Base-by-base conservation (phyloP, 1,140 invertebrate genomes). In the Ips nitidus region DNA sequence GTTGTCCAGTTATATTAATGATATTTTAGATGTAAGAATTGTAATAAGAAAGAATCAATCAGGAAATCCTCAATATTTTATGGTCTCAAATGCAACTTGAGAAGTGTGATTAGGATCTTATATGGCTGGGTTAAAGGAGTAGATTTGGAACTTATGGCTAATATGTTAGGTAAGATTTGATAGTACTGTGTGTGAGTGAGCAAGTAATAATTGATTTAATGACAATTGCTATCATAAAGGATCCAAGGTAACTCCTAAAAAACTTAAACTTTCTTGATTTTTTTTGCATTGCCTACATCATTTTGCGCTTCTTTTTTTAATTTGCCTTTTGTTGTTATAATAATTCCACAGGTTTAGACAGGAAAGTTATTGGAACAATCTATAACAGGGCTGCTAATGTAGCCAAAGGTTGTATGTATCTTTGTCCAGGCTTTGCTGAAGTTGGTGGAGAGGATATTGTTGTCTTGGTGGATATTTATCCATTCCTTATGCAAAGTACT, bases 81-180 rank as follows among this genome's bases (percentile, higher is more conserved):
- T n/a, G 75, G 79, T 38, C 75, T 84, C 3, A 84, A 83, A 72
- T 84, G 83, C 73, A 81, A 82, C 67, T 71, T 85, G 38, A 84
- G 83, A 74, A 77, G 78, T 41, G 80, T 79, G 63, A 76, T 85
- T 65, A 80, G 83, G 75, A 71, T 81, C 43, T 83, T 85, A 72
- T 68, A 83, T 59, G 82, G 80, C 56, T 85, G 84, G 84, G 83
- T 82, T 76, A 81, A 84, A 73, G 75, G 75, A 55, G 75, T 81
- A 37, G 67, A 72, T 62, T 76, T 81, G 3, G 75, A 69, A 3
- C 78, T 82, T 45, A 70, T 79, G n/a, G 75, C 79, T 39, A 80
- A 79, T 56, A 72, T 70, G 38, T 59, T 74, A 60, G 52, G 73
- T 74, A 68, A 57, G 68, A n/a, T n/a, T 55, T n/a, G 45, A 47